Evolutionary conservation across 1,140 invertebrate genomes (phyloP).

Genomic region (Solenopsis invicta): DNA sequence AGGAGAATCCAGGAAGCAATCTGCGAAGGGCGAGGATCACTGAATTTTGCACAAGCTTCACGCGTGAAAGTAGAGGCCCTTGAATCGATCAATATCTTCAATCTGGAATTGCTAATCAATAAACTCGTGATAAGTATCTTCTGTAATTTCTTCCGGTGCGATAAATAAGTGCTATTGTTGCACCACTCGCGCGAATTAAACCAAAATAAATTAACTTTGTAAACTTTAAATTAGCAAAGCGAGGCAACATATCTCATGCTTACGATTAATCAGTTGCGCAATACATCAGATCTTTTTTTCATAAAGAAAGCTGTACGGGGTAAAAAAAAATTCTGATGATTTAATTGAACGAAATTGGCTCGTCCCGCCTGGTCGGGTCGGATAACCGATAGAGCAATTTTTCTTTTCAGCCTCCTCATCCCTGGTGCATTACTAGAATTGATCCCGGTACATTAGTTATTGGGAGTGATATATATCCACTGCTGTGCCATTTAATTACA

Average conservation of each 20-base stretch:
- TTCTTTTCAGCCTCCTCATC: constrained; percentile 1
- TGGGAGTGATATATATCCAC: constrained; percentile 26
- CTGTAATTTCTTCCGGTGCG: not conserved
- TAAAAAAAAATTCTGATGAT: no score
- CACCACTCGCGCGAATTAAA: not conserved
- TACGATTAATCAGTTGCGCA: not conserved
- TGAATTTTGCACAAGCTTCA: not conserved
- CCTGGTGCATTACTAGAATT: constrained; percentile 28
- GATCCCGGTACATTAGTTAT: constrained; percentile 42
- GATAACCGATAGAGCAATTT: constrained; percentile 48
- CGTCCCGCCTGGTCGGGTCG: constrained; percentile 16
- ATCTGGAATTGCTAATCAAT: not conserved
- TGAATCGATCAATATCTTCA: not conserved
- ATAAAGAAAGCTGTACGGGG: not conserved
- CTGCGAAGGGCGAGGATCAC: not conserved
- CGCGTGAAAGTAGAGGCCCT: not conserved
- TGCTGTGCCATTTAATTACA: constrained; percentile 47
- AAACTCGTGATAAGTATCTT: not conserved
- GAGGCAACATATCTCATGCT: not conserved
- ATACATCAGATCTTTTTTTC: not conserved
- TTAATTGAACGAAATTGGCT: constrained; percentile 39
- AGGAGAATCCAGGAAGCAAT: not conserved
- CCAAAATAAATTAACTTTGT: not conserved
- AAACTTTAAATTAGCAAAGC: no score
- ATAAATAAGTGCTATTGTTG: not conserved